Conservation (phyloP, 2,113 vertebrate genomes). For the Pseudopodoces humilis region DNA sequence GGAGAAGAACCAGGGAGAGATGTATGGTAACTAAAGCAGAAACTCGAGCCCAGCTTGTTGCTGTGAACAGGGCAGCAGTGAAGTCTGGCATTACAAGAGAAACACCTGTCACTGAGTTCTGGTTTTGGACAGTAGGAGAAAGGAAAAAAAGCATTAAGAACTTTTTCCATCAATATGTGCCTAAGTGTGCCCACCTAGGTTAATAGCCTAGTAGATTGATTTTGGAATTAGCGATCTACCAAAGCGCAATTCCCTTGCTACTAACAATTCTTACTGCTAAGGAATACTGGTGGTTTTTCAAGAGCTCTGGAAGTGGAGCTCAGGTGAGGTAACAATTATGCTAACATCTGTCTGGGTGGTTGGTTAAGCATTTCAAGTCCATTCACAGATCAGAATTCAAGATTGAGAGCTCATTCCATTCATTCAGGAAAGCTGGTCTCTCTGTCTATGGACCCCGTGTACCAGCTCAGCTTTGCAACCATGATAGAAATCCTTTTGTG, state of each 20-base stretch:
- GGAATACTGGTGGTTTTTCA: not conserved
- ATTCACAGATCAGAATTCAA: not conserved
- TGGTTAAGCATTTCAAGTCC: not conserved
- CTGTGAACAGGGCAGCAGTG: not conserved
- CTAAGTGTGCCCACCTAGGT: not conserved
- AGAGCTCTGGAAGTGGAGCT: not conserved
- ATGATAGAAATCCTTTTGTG: not conserved
- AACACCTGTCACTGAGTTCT: not conserved
- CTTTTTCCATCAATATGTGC: not conserved
- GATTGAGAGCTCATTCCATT: not conserved
- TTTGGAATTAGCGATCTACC: not conserved
- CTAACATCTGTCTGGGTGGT: not conserved
- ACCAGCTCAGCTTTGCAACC: not conserved
- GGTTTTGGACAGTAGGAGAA: not conserved
- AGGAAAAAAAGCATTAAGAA: not conserved
- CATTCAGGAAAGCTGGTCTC: not conserved
- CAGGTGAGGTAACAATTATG: not conserved
- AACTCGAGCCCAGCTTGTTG: not conserved
- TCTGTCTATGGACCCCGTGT: not conserved
- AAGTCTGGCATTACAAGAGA: fast-evolving
- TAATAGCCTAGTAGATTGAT: not conserved
- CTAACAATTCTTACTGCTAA: not conserved
- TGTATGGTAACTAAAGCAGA: fast-evolving
- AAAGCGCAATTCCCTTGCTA: not conserved
- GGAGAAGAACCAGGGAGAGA: not conserved